phyloP scores from a whole-genome alignment of 1,140 invertebrate species.

The Trialeurodes vaporariorum region DNA sequence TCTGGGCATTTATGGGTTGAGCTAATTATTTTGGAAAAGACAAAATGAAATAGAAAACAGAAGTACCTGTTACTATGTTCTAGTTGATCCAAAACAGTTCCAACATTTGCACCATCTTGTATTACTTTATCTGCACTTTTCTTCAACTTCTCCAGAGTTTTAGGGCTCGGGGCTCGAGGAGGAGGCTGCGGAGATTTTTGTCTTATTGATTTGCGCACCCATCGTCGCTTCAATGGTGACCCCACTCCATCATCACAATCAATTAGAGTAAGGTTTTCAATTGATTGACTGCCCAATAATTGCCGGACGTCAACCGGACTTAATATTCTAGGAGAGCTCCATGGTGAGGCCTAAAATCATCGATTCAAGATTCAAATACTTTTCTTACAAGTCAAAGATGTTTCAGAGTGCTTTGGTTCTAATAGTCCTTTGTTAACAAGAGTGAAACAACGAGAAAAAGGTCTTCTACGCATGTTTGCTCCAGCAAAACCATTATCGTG shows the following conservation, averaged over 20 bases:
- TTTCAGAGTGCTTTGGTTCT: too few relatives aligned
- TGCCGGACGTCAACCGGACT: constrained; percentile 41
- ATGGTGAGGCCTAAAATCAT: constrained; percentile 37
- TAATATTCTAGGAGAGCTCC: constrained; percentile 41
- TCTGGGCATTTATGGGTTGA: too few relatives aligned
- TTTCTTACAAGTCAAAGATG: too few relatives aligned
- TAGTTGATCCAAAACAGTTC: constrained; percentile 29
- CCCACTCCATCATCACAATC: constrained; percentile 21
- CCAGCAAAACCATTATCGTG: too few relatives aligned
- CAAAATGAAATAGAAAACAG: constrained; percentile 9
- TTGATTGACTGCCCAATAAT: constrained; percentile 38
- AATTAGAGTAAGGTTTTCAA: constrained; percentile 36
- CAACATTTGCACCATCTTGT: constrained; percentile 31
- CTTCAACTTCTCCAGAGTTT: constrained; percentile 18
- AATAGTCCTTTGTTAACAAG: too few relatives aligned
- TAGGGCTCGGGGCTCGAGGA: constrained; percentile 15
- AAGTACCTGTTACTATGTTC: constrained; percentile 26
- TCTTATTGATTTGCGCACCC: constrained; percentile 31
- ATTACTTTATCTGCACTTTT: constrained; percentile 23
- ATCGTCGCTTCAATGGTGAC: constrained; percentile 31
- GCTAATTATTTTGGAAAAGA: too few relatives aligned
- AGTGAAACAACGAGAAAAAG: too few relatives aligned
- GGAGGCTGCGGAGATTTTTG: constrained; percentile 17
- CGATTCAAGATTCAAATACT: too few relatives aligned
- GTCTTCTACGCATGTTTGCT: too few relatives aligned